Conservation (phyloP, 2,888 invertebrate genomes). For the Apamea anceps region DNA sequence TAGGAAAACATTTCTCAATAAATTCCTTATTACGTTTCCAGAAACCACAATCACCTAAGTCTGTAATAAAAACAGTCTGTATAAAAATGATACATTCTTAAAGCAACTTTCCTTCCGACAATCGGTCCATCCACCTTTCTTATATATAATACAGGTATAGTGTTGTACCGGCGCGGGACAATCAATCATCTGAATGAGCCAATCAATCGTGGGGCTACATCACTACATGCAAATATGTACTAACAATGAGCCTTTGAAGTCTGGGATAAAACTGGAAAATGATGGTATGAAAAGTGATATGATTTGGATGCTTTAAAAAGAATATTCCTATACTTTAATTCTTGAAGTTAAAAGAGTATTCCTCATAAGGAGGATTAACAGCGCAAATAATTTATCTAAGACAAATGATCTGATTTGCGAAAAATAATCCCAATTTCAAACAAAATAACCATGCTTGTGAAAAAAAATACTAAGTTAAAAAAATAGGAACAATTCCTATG, state of each 20-base stretch:
- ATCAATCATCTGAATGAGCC: constrained; percentile 74
- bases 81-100: background rate
- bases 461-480: background rate
- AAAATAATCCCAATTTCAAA: background rate
- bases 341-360: background rate
- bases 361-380: background rate
- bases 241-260: constrained; percentile 65
- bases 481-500: background rate
- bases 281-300: background rate
- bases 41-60: background rate
- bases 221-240: constrained; percentile 69
- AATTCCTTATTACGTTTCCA: background rate
- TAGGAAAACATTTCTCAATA: background rate
- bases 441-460: background rate
- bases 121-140: constrained; percentile 47
- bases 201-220: constrained; percentile 67
- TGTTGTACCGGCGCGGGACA: constrained; percentile 60
- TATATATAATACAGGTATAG: constrained; percentile 50
- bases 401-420: background rate
- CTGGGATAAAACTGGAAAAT: constrained; percentile 22
- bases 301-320: background rate
- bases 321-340: background rate
- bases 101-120: constrained; percentile 15
- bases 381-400: background rate
- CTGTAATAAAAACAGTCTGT: background rate